A percentile compares a stretch with the other conserved stretches of the same genome.
These are phyloP conservation scores for Bungarus multicinctus DNA, from an alignment of 2,113 vertebrate species.

Conservation along the genomic window DNA sequence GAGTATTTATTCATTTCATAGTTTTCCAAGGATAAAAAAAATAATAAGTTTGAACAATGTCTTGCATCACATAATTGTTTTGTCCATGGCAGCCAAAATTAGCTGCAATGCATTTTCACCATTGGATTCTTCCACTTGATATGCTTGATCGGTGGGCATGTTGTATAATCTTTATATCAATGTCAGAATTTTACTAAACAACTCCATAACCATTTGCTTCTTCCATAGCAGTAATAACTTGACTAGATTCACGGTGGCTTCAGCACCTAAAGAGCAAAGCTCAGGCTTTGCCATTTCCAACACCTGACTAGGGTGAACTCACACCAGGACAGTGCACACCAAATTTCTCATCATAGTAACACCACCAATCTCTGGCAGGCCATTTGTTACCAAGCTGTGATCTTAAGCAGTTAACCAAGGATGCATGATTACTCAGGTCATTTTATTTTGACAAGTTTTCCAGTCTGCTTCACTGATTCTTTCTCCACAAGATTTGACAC, in stretches of 20 bases:
- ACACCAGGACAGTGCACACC: neutral
- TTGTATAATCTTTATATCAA: neutral
- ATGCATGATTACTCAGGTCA: neutral
- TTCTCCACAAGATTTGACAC: neutral
- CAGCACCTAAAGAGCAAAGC: neutral
- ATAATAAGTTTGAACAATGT: neutral
- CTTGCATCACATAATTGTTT: neutral
- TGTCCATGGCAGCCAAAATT: neutral
- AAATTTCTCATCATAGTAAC: neutral
- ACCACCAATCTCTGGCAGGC: neutral
- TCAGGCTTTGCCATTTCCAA: neutral
- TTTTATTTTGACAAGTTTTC: neutral
- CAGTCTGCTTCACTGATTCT: neutral
- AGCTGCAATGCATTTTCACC: neutral
- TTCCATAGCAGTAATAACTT: neutral
- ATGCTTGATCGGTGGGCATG: neutral
- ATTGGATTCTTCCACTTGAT: neutral
- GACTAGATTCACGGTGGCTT: neutral
- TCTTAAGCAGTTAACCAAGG: neutral
- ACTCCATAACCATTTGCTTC: neutral
- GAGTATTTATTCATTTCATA: neutral
- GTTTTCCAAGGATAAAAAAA: neutral
- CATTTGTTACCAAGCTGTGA: neutral
- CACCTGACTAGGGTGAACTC: neutral
- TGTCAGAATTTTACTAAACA: neutral